Conservation (phyloP, 2,113 vertebrate genomes). For the Oncorhynchus mykiss region DNA sequence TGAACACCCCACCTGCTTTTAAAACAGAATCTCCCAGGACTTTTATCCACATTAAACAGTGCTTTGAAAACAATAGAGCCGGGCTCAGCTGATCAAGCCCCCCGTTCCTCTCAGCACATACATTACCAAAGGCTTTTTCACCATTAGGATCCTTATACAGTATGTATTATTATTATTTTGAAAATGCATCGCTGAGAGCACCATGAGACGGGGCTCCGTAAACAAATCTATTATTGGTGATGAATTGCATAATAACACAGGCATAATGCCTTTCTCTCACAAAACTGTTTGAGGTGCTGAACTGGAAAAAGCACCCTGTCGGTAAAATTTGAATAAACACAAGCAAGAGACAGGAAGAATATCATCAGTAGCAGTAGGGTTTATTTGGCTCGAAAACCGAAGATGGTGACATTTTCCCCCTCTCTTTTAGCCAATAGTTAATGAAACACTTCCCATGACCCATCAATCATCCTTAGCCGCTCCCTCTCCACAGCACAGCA, state of each 20-base stretch:
- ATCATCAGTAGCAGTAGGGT: constrained; percentile 47
- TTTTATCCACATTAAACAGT: constrained; percentile 76
- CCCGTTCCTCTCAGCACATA: constrained; percentile 71
- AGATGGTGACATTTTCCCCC: constrained; percentile 27
- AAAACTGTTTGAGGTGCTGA: constrained; percentile 80
- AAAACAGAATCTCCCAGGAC: constrained; percentile 66
- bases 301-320: constrained; percentile 79
- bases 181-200: constrained; percentile 76
- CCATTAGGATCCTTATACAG: constrained; percentile 77
- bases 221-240: constrained; percentile 87
- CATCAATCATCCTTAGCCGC: constrained; percentile 38
- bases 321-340: constrained; percentile 81
- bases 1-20: constrained; percentile 70
- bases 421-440: constrained; percentile 33
- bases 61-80: constrained; percentile 76
- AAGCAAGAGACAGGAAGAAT: constrained; percentile 56
- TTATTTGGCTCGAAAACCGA: constrained; percentile 39
- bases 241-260: constrained; percentile 84
- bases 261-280: constrained; percentile 81
- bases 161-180: constrained; percentile 82
- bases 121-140: constrained; percentile 75
- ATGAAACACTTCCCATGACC: constrained; percentile 52
- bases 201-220: constrained; percentile 75
- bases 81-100: constrained; percentile 48
- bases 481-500: not conserved